phyloP scores from a whole-genome alignment of 2,113 vertebrate genomes.

The Balaeniceps rex region DNA sequence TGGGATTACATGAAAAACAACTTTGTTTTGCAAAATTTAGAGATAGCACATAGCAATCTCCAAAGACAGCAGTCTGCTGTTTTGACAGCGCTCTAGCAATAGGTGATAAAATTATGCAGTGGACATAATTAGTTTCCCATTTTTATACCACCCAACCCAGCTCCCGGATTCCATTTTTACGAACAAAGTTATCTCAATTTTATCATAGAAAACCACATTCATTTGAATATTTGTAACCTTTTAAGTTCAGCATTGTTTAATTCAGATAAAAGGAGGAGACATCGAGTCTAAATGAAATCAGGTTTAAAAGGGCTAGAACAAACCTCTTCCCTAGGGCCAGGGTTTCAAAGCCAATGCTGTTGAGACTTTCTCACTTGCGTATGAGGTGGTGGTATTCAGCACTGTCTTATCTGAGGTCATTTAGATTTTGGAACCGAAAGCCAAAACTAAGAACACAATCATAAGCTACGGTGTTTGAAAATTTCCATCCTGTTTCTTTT shows the following conservation, averaged over 20 bases:
- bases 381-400: neutral
- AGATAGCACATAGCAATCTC: neutral
- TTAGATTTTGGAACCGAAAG: neutral
- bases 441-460: neutral
- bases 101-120: neutral
- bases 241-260: neutral
- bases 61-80: neutral
- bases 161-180: neutral
- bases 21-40: neutral
- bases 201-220: neutral
- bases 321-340: neutral
- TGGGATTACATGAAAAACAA: neutral
- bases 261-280: slow-evolving; percentile 8
- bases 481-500: neutral
- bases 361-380: neutral
- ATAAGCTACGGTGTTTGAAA: neutral
- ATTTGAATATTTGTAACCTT: slow-evolving; percentile 1
- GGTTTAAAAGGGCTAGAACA: neutral
- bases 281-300: neutral
- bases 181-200: neutral
- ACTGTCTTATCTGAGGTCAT: neutral
- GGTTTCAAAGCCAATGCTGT: neutral
- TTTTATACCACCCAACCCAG: neutral
- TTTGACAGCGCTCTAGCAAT: neutral
- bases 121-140: neutral